phyloP scores from a whole-genome alignment of 2,888 invertebrate genomes.

The Drosophila limbata region DNA sequence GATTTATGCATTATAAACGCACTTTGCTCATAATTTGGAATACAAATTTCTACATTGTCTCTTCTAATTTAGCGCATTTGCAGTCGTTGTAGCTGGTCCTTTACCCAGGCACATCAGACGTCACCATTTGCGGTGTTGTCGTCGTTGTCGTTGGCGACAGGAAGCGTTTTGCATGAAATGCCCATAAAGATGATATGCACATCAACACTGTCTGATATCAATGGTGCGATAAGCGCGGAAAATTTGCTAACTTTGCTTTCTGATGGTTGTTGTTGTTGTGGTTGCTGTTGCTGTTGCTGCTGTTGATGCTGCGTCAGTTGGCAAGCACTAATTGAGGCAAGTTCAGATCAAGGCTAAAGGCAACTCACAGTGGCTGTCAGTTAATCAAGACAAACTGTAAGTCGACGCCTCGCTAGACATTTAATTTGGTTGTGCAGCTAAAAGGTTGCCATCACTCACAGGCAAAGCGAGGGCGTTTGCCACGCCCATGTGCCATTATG shows the following conservation, averaged over 20 bases:
- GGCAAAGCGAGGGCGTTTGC: constrained; percentile 18
- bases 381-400: constrained; percentile 54
- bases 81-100: not conserved
- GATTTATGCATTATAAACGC: no score
- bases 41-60: no score
- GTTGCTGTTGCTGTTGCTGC: not conserved
- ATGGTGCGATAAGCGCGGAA: constrained; percentile 61
- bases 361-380: constrained; percentile 27
- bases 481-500: constrained; percentile 45
- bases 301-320: constrained; percentile 12
- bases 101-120: not conserved
- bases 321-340: constrained; percentile 49
- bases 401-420: constrained; percentile 60
- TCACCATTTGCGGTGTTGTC: constrained; percentile 12
- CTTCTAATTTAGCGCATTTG: constrained; percentile 4
- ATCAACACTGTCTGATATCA: constrained; percentile 70
- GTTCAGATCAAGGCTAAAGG: constrained; percentile 25
- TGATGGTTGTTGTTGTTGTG: constrained; percentile 12
- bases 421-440: constrained; percentile 70
- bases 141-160: constrained; percentile 46
- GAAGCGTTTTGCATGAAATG: constrained; percentile 81
- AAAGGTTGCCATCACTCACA: constrained; percentile 75
- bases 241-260: constrained; percentile 53
- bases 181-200: constrained; percentile 81
- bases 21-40: no score